Percentiles rank a stretch among this genome's conserved stretches.
These are phyloP conservation scores for Delia radicum DNA, from an alignment of 1,140 invertebrate genomes.

Conservation along the genomic window DNA sequence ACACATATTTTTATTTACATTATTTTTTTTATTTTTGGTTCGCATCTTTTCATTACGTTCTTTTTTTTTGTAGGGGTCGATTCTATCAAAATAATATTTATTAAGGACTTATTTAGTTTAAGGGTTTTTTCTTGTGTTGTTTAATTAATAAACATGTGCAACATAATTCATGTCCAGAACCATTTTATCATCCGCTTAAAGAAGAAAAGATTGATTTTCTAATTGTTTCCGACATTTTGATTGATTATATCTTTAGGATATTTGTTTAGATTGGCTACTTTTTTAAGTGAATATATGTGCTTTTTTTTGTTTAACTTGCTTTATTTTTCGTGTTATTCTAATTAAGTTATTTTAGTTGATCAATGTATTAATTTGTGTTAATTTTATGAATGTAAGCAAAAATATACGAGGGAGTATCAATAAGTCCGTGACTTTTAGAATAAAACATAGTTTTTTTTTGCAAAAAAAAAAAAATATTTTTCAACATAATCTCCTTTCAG, in stretches of 20 bases:
- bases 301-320: not conserved
- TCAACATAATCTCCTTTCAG: no score
- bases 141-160: conserved; percentile 17
- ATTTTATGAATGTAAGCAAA: no score
- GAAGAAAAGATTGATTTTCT: not conserved
- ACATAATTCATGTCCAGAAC: conserved; percentile 4
- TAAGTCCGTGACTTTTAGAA: no score
- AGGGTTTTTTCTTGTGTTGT: not conserved
- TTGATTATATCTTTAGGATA: not conserved
- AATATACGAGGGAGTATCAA: no score
- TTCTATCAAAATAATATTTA: not conserved
- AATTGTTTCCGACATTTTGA: conserved; percentile 10
- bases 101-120: not conserved
- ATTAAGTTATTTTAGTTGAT: not conserved
- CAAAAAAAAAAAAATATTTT: no score
- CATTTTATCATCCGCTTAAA: not conserved
- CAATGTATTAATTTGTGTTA: no score
- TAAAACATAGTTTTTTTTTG: no score
- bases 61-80: not conserved
- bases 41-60: not conserved
- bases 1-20: no score
- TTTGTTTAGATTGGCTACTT: not conserved
- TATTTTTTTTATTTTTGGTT: not conserved
- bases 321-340: not conserved
- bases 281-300: no score